Percentiles rank a stretch among this genome's conserved stretches.
phyloP scores from a whole-genome alignment of 2,888 invertebrate genomes.

The Cancer borealis region DNA sequence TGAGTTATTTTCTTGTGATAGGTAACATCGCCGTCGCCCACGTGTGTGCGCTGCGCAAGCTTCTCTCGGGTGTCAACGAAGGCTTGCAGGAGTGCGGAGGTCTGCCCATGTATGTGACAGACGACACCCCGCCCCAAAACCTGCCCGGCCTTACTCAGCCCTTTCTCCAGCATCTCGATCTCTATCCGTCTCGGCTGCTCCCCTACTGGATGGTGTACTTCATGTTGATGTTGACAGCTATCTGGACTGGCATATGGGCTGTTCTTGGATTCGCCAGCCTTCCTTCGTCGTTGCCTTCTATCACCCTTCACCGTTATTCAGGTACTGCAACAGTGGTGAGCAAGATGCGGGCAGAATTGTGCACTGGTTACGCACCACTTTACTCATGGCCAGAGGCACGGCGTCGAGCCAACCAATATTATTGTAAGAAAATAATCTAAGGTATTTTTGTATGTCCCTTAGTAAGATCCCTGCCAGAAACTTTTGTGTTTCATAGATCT shows the following conservation, averaged over 20 bases:
- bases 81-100: slow-evolving; percentile 54
- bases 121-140: slow-evolving; percentile 62
- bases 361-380: slow-evolving; percentile 48
- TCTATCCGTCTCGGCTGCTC: slow-evolving; percentile 43
- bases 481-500: not conserved
- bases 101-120: slow-evolving; percentile 66
- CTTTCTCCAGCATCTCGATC: slow-evolving; percentile 45
- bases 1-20: not conserved
- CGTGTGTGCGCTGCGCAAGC: slow-evolving; percentile 54
- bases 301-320: slow-evolving; percentile 47
- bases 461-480: not conserved
- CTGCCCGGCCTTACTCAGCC: slow-evolving; percentile 53
- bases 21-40: slow-evolving; percentile 64
- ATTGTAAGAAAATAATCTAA: not conserved
- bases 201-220: slow-evolving; percentile 59
- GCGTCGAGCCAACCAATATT: slow-evolving; percentile 44
- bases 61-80: slow-evolving; percentile 45
- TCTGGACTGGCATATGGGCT: slow-evolving; percentile 33
- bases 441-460: not conserved
- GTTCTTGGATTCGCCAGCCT: slow-evolving; percentile 6
- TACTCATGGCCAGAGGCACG: slow-evolving; percentile 63
- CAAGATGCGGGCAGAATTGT: slow-evolving; percentile 63
- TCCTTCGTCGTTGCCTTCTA: slow-evolving; percentile 46
- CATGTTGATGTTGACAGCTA: slow-evolving; percentile 18
- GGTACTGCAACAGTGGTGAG: slow-evolving; percentile 57